Evolutionary conservation across 2,888 invertebrate genomes (phyloP), one percentile per base, ranked within the genome.

Genomic region (Coenonympha arcania): DNA sequence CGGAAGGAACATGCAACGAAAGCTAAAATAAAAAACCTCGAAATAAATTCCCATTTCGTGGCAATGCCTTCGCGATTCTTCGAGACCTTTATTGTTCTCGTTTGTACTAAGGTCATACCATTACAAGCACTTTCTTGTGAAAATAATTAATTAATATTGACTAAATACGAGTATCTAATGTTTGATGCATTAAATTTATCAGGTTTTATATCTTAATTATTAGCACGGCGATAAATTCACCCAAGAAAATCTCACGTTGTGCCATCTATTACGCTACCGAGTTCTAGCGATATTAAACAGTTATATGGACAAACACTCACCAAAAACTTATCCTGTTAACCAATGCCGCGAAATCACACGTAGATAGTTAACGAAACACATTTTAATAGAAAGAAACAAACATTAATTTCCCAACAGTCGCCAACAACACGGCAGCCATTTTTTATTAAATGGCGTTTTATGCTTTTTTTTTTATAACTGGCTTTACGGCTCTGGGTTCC

Each of bases 391-490:
- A 71, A 68, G 75, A 78, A 81, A 82, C 73, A 79, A 82, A 81
- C 74, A 79, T 67, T 80, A 77, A 75, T 73, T 73, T 62, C 68
- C 74, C 77, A 77, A 76, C 80, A 82, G 73, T 83, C 79, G 72
- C 83, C 76, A 86, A 81, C 82, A 85, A 86, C 85, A 87, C 79
- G 81, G 78, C 77, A 79, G 84, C 85, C 85, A 86, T 86, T 69
- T 84, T 81, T 68, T 62, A 62, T 64, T 74, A 78, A 68, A 30
- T 30, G 13, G n/a, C n/a, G n/a, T n/a, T n/a, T n/a, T 58, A 28
- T 24, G 24, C 54, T 50, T n/a, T n/a, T n/a, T n/a, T n/a, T n/a
- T n/a, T n/a, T n/a, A n/a, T n/a, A n/a, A n/a, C n/a, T n/a, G n/a
- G n/a, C n/a, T n/a, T n/a, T n/a, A n/a, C n/a, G n/a, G n/a, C n/a